phyloP scores from a whole-genome alignment of 1,140 invertebrate species.

The Lycorma delicatula region DNA sequence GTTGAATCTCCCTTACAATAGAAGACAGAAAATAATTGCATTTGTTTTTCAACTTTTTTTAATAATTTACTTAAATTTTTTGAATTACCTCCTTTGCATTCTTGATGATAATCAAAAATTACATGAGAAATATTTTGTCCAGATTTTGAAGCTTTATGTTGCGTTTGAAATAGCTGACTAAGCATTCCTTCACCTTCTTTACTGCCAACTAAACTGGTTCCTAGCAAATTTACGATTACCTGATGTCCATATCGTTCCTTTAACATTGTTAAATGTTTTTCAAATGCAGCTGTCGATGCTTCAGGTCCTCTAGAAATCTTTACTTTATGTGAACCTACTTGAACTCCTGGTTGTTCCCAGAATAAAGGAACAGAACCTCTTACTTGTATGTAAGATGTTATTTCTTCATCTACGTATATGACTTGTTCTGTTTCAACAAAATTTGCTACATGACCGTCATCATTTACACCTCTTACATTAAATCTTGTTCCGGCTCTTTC shows the following conservation, averaged over 20 bases:
- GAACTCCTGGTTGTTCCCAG: conserved; percentile 99
- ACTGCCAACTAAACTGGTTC: conserved; percentile 53
- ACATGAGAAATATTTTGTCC: conserved; percentile 66
- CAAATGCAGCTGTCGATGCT: conserved; percentile 82
- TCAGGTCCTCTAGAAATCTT: conserved; percentile 92
- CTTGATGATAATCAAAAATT: conserved; percentile 87
- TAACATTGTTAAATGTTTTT: conserved; percentile 80
- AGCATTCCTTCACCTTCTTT: conserved; percentile 96
- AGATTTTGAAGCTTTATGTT: conserved; percentile 71
- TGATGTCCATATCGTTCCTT: conserved; percentile 87
- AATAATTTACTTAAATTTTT: conserved; percentile 69
- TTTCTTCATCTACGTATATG: conserved; percentile 81
- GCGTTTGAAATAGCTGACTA: conserved; percentile 68
- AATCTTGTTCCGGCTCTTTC: conserved; percentile 93
- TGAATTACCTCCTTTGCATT: conserved; percentile 68
- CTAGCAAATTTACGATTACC: conserved; percentile 18
- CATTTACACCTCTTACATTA: conserved; percentile 97
- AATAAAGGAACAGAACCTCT: conserved; percentile 96
- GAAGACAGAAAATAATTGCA: conserved; percentile 64
- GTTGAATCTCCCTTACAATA: conserved; percentile 43
- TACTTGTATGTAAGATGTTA: conserved; percentile 77
- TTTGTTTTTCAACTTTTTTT: conserved; percentile 60
- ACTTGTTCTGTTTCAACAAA: conserved; percentile 99
- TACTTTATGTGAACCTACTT: conserved; percentile 97
- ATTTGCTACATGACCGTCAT: conserved; percentile 98